Percentiles rank a stretch among this genome's conserved stretches.
phyloP scores from a whole-genome alignment of 2,797 vertebrate genomes.

The Trachurus trachurus region DNA sequence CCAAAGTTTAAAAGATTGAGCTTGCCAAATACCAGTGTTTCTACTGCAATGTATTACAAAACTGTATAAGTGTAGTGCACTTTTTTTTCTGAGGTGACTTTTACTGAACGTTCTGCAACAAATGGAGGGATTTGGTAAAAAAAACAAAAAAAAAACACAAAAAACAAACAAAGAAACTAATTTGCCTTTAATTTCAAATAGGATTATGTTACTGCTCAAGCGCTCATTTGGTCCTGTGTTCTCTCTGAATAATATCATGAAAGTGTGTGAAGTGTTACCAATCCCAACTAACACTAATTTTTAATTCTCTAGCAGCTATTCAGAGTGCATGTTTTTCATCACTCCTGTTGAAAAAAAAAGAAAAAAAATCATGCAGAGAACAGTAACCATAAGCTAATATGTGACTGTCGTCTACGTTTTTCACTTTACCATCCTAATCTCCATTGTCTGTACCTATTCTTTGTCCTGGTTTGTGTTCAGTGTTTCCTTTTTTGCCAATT shows the following conservation, averaged over 20 bases:
- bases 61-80: constrained; percentile 59
- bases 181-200: constrained; percentile 26
- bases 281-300: constrained; percentile 27
- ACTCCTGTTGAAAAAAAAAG: constrained; percentile 18
- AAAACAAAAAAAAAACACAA: constrained; percentile 22
- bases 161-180: constrained; percentile 22
- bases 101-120: constrained; percentile 45
- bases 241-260: constrained; percentile 13
- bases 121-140: constrained; percentile 53
- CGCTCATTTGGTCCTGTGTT: constrained; percentile 25
- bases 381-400: constrained; percentile 70
- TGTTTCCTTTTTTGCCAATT: constrained; percentile 80
- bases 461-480: constrained; percentile 71
- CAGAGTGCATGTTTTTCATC: constrained; percentile 42
- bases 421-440: constrained; percentile 59
- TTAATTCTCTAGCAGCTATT: constrained; percentile 50
- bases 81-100: constrained; percentile 49
- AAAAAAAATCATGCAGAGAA: constrained; percentile 42
- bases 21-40: constrained; percentile 73
- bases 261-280: constrained; percentile 30
- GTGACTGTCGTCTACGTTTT: constrained; percentile 45
- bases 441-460: constrained; percentile 64
- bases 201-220: constrained; percentile 21
- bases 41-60: constrained; percentile 50
- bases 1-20: constrained; percentile 70